A percentile compares a stretch with the other conserved stretches of the same genome.
These are phyloP conservation scores for Saturnia japonica DNA, from an alignment of 2,888 invertebrate species.

Conservation along the genomic window DNA sequence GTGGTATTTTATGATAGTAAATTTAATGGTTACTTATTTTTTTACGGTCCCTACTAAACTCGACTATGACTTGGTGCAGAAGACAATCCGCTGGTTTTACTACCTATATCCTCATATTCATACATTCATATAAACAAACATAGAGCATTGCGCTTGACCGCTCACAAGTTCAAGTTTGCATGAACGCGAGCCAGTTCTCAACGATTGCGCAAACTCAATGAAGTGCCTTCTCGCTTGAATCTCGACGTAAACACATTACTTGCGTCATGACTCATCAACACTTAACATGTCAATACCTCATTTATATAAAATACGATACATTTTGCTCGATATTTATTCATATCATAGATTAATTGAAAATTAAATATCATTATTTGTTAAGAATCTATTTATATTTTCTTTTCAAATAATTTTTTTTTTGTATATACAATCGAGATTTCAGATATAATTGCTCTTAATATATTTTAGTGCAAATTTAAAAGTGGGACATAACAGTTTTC, in stretches of 20 bases:
- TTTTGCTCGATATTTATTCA: conserved; percentile 60
- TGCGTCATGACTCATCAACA: conserved; percentile 65
- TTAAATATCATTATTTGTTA: conserved; percentile 50
- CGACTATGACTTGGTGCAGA: neutral
- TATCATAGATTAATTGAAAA: conserved; percentile 51
- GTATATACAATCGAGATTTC: neutral
- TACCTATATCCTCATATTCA: neutral
- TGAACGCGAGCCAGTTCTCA: conserved; percentile 33
- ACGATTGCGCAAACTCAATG: conserved; percentile 54
- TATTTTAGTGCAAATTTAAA: neutral
- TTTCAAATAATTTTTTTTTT: conserved; percentile 39
- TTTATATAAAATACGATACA: conserved; percentile 61
- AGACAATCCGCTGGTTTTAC: neutral
- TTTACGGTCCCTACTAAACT: neutral
- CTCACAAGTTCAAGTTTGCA: conserved; percentile 67
- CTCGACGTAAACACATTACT: conserved; percentile 44
- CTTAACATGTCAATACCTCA: conserved; percentile 64
- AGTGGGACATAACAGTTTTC: no score
- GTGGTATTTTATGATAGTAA: no score
- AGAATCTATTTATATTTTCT: conserved; percentile 47
- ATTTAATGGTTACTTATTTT: neutral
- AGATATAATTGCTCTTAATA: neutral
- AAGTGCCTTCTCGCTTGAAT: conserved; percentile 29
- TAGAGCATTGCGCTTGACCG: conserved; percentile 64
- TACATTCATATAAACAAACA: conserved; percentile 9